These are phyloP conservation scores for Scaeva pyrastri DNA, from an alignment of 2,888 invertebrate species.

Conservation along the genomic window DNA sequence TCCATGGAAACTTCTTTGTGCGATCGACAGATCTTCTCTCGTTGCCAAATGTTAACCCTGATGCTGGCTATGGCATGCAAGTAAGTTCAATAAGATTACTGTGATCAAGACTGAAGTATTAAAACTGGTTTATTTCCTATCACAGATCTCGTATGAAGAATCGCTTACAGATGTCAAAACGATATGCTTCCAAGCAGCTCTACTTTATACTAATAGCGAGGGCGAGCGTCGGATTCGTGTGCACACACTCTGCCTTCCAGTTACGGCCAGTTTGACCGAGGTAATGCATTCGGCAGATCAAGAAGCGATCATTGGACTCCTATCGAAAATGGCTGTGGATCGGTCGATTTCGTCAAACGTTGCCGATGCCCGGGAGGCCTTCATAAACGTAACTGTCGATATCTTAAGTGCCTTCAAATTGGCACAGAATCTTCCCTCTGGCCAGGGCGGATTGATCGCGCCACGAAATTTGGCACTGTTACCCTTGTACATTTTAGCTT, in stretches of 20 bases:
- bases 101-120: no score
- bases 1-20: conserved; percentile 99
- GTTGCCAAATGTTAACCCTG: conserved; percentile 98
- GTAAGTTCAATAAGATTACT: conserved; percentile 83
- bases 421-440: conserved; percentile 87
- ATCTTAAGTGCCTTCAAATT: conserved; percentile 90
- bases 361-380: conserved; percentile 97
- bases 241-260: conserved; percentile 97
- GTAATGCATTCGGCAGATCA: conserved; percentile 96
- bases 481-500: conserved; percentile 94
- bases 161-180: conserved; percentile 92
- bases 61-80: conserved; percentile 99
- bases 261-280: conserved; percentile 92
- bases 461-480: conserved; percentile 91
- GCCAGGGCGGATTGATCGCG: conserved; percentile 87
- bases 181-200: conserved; percentile 98
- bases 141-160: conserved; percentile 92
- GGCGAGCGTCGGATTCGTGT: conserved; percentile 98
- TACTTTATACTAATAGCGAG: conserved; percentile 97
- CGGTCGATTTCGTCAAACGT: conserved; percentile 93
- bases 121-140: no score
- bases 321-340: conserved; percentile 99
- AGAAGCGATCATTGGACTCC: conserved; percentile 94
- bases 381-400: conserved; percentile 97
- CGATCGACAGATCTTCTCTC: conserved; percentile 98